Conservation (phyloP, 2,888 invertebrate species). For the Conus canariensis region DNA sequence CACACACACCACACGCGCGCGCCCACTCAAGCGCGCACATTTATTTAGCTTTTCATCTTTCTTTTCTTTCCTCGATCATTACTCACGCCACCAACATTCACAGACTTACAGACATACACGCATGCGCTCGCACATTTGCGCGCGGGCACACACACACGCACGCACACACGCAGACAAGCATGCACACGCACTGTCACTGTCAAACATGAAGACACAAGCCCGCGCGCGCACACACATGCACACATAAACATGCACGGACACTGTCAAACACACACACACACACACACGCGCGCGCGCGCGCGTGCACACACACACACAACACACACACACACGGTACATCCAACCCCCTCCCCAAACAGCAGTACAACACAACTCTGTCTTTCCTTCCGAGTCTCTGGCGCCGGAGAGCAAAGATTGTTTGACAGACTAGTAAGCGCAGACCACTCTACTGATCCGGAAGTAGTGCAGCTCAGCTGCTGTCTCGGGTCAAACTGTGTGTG, state of each 20-base stretch:
- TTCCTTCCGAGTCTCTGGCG: background rate
- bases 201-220: too few species aligned
- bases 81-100: too few species aligned
- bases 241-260: background rate
- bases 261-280: too few species aligned
- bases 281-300: background rate
- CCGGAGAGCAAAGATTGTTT: constrained; percentile 1
- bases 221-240: background rate
- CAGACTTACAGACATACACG: background rate
- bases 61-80: too few species aligned
- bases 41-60: too few species aligned
- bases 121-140: too few species aligned
- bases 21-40: too few species aligned
- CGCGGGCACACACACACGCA: too few species aligned
- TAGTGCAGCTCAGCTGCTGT: background rate
- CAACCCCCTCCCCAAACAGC: background rate
- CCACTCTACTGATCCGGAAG: constrained; percentile 6
- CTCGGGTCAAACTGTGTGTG: background rate
- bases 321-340: background rate
- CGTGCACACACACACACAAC: background rate
- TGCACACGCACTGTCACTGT: too few species aligned
- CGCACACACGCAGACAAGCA: too few species aligned
- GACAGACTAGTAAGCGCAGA: constrained; percentile 18
- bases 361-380: background rate
- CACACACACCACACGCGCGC: background rate